Evolutionary conservation across 2,888 invertebrate genomes (phyloP).

Genomic region (Nomada ferruginata): DNA sequence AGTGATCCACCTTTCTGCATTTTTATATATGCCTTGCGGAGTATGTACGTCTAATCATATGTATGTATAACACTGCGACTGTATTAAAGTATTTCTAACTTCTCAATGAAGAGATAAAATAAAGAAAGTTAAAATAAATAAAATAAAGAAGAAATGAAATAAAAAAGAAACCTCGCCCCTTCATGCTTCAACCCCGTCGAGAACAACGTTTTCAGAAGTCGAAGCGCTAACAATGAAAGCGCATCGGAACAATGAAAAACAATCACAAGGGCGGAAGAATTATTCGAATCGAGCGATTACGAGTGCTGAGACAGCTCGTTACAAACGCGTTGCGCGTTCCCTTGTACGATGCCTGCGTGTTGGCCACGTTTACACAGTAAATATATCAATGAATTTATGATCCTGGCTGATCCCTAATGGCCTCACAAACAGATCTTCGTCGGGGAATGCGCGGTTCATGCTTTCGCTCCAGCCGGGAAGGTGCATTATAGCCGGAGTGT

Average conservation of each 20-base stretch:
- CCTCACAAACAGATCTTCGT: conserved; percentile 81
- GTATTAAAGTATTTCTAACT: too few relatives aligned
- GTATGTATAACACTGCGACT: too few relatives aligned
- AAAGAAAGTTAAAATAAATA: too few relatives aligned
- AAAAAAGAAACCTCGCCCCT: not conserved
- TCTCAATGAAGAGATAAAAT: too few relatives aligned
- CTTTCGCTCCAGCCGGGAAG: conserved; percentile 53
- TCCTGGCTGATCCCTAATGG: conserved; percentile 80
- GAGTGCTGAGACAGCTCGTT: conserved; percentile 41
- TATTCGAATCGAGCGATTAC: conserved; percentile 48
- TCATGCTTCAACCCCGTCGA: too few relatives aligned
- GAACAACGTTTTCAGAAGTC: not conserved
- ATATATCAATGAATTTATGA: conserved; percentile 84
- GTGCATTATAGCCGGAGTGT: conserved; percentile 53
- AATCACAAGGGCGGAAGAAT: conserved; percentile 39
- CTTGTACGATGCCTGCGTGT: conserved; percentile 32
- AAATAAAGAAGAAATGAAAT: too few relatives aligned
- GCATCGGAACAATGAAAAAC: conserved; percentile 29
- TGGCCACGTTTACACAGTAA: conserved; percentile 79
- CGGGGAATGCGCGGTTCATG: conserved; percentile 74
- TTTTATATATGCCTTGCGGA: too few relatives aligned
- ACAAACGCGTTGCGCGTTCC: conserved; percentile 26
- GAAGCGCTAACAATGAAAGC: not conserved
- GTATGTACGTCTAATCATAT: too few relatives aligned
- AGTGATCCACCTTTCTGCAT: too few relatives aligned